Evolutionary conservation across 2,797 vertebrate species (phyloP), one percentile per base, ranked within the genome.

Genomic region (Amazona finschi): DNA sequence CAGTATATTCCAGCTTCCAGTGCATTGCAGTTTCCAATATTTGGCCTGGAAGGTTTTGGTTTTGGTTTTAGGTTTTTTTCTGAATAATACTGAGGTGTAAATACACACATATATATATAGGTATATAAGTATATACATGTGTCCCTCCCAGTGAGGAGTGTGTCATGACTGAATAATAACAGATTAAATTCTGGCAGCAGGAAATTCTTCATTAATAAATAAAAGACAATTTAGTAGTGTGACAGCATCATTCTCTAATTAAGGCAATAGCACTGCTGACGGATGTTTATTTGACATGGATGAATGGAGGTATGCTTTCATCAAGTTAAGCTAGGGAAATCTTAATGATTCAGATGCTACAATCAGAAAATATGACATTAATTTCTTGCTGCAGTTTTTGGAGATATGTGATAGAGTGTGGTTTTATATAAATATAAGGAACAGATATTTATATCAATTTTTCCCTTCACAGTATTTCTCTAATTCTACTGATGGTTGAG

Each of bases 121-220:
- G 4, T 39, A 12, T 10, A 12, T 27, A 8, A 13, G 8, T 31
- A 4, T 53, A 2, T 28, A 27, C 7, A 12, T 33, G 15, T 67
- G 8, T 39, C 64, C 27, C 31, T 43, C 22, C 15, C 28, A 49
- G 19, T 31, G 8, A 20, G 36, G 18, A 44, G 15, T 28, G 4
- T 17, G 46, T 55, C 65, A 71, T 49, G 47, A 44, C 15, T 50
- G 15, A 77, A 55, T 46, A 57, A 16, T 77, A 72, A 8, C 14
- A 57, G 33, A 41, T 17, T 77, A 36, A 77, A 67, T 61, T 49
- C 60, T 67, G n/a, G 28, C 18, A 41, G 27, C 22, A 41, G 11
- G 27, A 81, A 94, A 86, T 76, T 77, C 16, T 50, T 79, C 65
- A 86, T 75, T 92, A 92, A 87, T 79, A 77, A 91, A 85, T 52